Evolutionary conservation across 1,140 invertebrate species (phyloP).

Genomic region (Sinonovacula constricta): DNA sequence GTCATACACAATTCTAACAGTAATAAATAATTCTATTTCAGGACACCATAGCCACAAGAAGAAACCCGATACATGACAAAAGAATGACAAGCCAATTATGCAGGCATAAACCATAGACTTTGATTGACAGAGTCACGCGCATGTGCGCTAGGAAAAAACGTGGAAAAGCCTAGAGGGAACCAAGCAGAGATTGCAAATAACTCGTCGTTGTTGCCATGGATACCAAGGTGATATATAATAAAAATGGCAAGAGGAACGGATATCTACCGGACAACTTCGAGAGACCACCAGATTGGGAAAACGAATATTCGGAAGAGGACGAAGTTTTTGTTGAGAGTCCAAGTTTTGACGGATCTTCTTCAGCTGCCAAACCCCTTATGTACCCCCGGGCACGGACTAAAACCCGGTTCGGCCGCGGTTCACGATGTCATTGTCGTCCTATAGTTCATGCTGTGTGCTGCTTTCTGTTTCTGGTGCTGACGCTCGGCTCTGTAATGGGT

Average conservation of each 20-base stretch:
- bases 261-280: constrained; percentile 55
- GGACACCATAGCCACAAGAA: too few relatives aligned
- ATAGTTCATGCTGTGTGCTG: constrained; percentile 66
- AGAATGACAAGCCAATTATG: too few relatives aligned
- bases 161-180: too few relatives aligned
- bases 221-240: constrained; percentile 57
- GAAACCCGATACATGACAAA: too few relatives aligned
- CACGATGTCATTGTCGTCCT: constrained; percentile 60
- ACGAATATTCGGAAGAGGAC: constrained; percentile 66
- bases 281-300: constrained; percentile 44
- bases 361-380: constrained; percentile 72
- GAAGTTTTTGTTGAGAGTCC: constrained; percentile 71
- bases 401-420: constrained; percentile 58
- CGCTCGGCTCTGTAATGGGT: constrained; percentile 64
- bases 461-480: constrained; percentile 63
- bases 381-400: constrained; percentile 65
- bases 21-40: too few relatives aligned
- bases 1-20: too few relatives aligned
- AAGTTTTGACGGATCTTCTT: constrained; percentile 54
- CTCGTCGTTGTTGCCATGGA: too few relatives aligned
- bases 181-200: too few relatives aligned
- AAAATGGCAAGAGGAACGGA: constrained; percentile 60
- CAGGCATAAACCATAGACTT: too few relatives aligned
- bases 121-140: too few relatives aligned
- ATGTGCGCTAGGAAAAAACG: too few relatives aligned